These are phyloP conservation scores for Drosophila hydei DNA, from an alignment of 1,140 invertebrate genomes.

Conservation along the genomic window DNA sequence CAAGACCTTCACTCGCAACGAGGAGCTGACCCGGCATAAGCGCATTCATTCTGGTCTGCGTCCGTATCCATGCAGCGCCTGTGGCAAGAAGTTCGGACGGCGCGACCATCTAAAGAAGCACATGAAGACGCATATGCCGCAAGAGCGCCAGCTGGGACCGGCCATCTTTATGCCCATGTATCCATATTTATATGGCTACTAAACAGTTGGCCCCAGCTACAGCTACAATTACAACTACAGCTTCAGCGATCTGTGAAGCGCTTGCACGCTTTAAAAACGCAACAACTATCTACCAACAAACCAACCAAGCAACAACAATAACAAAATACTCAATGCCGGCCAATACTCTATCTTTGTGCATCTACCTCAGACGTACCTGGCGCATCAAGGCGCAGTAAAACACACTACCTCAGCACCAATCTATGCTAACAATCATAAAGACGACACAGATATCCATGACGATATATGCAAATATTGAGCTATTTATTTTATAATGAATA, in stretches of 20 bases:
- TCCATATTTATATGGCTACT: conserved; percentile 83
- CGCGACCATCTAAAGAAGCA: conserved; percentile 95
- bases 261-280: conserved; percentile 76
- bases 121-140: conserved; percentile 84
- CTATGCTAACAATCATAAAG: conserved; percentile 9
- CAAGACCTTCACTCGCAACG: conserved; percentile 96
- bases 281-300: conserved; percentile 1
- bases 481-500: conserved; percentile 78
- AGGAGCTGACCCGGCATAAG: conserved; percentile 95
- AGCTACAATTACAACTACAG: conserved; percentile 11
- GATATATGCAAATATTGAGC: conserved; percentile 76
- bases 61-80: conserved; percentile 91
- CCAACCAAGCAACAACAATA: conserved; percentile 7
- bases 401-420: conserved; percentile 34
- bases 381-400: conserved; percentile 55
- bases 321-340: conserved; percentile 50
- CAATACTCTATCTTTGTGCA: conserved; percentile 41
- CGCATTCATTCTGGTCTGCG: conserved; percentile 94
- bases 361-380: conserved; percentile 77
- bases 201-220: conserved; percentile 5
- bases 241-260: conserved; percentile 68
- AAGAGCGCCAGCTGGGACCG: conserved; percentile 74
- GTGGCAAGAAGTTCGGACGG: conserved; percentile 94
- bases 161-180: conserved; percentile 83
- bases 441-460: conserved; percentile 21